phyloP scores from a whole-genome alignment of 2,888 invertebrate species.

The Tetanocera ferruginea region DNA sequence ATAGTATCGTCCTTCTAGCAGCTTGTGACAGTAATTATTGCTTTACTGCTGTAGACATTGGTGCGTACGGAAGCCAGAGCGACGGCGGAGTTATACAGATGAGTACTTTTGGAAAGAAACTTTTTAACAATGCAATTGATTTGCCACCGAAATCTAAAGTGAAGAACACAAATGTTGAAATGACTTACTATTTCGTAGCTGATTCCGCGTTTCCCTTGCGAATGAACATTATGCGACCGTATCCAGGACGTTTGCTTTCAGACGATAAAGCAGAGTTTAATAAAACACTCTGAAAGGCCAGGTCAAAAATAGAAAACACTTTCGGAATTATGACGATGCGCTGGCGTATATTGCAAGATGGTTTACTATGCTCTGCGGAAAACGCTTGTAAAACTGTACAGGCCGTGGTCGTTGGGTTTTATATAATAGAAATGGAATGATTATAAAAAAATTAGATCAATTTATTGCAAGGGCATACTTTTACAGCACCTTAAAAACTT shows the following conservation, averaged over 20 bases:
- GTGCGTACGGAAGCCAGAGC: too few relatives aligned
- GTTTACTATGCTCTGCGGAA: background rate
- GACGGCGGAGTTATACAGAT: too few relatives aligned
- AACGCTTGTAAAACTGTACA: background rate
- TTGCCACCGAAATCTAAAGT: background rate
- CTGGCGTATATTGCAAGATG: conserved; percentile 1
- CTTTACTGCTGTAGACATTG: background rate
- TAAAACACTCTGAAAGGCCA: background rate
- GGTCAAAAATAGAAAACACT: background rate
- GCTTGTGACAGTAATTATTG: background rate
- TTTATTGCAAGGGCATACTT: too few relatives aligned
- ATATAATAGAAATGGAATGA: too few relatives aligned
- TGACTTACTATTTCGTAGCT: background rate
- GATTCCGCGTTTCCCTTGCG: background rate
- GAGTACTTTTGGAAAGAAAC: too few relatives aligned
- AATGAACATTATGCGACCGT: too few relatives aligned
- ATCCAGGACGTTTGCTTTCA: background rate
- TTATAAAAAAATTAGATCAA: too few relatives aligned
- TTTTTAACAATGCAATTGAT: too few relatives aligned
- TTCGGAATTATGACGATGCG: background rate
- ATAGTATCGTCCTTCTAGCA: background rate
- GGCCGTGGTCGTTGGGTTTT: background rate
- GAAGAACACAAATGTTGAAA: background rate
- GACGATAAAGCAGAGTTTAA: background rate
- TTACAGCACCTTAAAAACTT: too few relatives aligned